These are phyloP conservation scores for Herpailurus yagouaroundi DNA, from an alignment of 2,113 vertebrate species.

Conservation along the genomic window DNA sequence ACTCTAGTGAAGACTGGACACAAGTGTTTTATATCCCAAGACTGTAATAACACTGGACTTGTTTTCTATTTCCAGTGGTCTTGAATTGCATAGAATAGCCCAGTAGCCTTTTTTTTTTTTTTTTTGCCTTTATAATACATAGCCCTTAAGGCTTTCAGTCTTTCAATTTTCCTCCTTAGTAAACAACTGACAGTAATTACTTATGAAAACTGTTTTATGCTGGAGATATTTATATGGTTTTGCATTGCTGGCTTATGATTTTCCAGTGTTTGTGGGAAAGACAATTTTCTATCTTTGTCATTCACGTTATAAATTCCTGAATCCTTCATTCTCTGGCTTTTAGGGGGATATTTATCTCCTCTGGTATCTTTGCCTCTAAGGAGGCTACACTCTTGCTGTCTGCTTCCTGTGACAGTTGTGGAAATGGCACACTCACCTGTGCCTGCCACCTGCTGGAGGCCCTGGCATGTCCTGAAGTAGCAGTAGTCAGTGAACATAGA, in stretches of 20 bases:
- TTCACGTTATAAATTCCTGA: not conserved
- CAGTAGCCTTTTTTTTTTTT: too few relatives aligned
- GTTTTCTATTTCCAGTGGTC: not conserved
- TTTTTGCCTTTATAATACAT: not conserved
- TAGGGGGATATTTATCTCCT: not conserved
- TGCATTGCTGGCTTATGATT: not conserved
- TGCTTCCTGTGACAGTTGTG: rapidly evolving
- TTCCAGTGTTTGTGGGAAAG: not conserved
- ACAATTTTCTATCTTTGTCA: not conserved
- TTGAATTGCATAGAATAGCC: not conserved
- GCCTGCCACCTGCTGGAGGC: not conserved
- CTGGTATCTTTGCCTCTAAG: not conserved
- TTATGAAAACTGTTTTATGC: not conserved
- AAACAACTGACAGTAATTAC: not conserved
- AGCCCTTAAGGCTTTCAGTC: not conserved
- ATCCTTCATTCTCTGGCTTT: not conserved
- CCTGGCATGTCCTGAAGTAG: rapidly evolving
- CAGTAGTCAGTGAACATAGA: not conserved
- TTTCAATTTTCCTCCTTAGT: not conserved
- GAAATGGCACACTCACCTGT: too few relatives aligned
- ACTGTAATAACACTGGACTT: not conserved
- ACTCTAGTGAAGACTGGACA: not conserved
- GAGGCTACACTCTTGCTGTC: not conserved
- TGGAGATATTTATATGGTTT: not conserved
- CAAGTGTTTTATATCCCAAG: too few relatives aligned